Conservation (phyloP, 1,140 invertebrate species). For the Cryptotermes secundus region DNA sequence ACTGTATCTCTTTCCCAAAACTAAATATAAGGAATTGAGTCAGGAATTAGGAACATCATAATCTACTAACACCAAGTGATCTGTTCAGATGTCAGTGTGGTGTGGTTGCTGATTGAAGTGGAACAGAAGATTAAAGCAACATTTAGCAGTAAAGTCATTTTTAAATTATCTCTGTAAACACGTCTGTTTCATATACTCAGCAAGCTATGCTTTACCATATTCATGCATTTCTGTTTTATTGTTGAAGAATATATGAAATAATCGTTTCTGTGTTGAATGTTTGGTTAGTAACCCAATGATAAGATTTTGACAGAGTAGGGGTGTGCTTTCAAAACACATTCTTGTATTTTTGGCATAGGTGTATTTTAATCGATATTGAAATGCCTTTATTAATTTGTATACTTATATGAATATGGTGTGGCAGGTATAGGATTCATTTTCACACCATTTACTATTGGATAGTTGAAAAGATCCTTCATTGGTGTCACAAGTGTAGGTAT, state of each 20-base stretch:
- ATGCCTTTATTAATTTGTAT: neutral
- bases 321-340: neutral
- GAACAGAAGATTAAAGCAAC: neutral
- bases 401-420: neutral
- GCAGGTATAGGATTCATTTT: neutral
- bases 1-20: neutral
- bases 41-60: neutral
- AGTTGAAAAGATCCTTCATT: neutral
- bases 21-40: neutral
- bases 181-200: neutral
- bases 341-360: neutral
- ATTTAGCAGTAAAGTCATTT: neutral
- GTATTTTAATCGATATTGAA: neutral
- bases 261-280: neutral
- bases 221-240: neutral
- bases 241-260: neutral
- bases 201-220: neutral
- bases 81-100: constrained; percentile 4
- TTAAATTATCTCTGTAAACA: neutral
- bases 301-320: neutral
- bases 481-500: neutral
- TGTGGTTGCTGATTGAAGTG: neutral
- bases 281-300: neutral
- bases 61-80: neutral
- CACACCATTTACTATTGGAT: neutral